Percentiles rank a stretch among this genome's conserved stretches.
These are phyloP conservation scores for Nymphalis urticae DNA, from an alignment of 2,888 invertebrate species.

Conservation along the genomic window DNA sequence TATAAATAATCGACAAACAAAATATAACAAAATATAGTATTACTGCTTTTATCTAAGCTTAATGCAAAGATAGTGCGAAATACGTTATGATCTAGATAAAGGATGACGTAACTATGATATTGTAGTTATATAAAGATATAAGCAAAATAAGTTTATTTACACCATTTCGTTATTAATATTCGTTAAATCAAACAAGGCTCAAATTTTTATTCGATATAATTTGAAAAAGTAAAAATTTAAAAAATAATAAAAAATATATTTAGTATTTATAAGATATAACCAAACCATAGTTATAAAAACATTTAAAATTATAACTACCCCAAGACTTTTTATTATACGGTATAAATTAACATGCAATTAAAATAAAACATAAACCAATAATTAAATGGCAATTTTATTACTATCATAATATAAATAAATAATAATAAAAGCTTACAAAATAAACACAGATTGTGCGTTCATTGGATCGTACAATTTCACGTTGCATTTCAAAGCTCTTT, in stretches of 20 bases:
- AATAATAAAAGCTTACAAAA: constrained; percentile 26
- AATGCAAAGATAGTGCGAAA: constrained; percentile 29
- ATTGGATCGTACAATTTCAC: constrained; percentile 21
- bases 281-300: too few species aligned
- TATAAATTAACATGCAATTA: constrained; percentile 29
- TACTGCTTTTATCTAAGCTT: constrained; percentile 32
- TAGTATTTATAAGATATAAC: too few species aligned
- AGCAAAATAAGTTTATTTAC: background rate
- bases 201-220: too few species aligned
- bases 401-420: constrained; percentile 19
- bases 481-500: constrained; percentile 1
- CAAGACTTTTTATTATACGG: background rate
- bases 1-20: too few species aligned
- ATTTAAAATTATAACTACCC: background rate
- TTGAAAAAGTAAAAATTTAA: too few species aligned
- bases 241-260: too few species aligned
- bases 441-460: constrained; percentile 24
- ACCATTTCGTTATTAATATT: background rate
- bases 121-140: constrained; percentile 10
- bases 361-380: constrained; percentile 40
- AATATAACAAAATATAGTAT: constrained; percentile 10
- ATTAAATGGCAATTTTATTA: constrained; percentile 36
- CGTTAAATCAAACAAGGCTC: too few species aligned
- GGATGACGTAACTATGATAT: constrained; percentile 13
- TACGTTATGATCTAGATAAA: constrained; percentile 46